Base-by-base conservation (phyloP, 30 jellyfish, hydroid and myxozoan species). In the Aurelia aurita region DNA sequence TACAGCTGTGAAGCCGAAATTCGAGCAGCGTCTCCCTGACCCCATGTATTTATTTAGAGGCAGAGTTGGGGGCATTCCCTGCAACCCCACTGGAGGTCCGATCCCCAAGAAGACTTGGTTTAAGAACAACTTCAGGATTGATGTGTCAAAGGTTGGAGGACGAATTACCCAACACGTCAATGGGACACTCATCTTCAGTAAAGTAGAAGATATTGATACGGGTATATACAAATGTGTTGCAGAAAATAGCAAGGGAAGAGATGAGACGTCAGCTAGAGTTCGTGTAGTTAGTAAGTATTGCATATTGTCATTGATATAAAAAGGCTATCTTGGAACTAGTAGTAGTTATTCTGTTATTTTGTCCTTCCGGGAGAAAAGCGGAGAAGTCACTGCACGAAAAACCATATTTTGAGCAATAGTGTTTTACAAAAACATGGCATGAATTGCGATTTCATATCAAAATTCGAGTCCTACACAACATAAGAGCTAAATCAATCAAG, bases 41-140 rank as follows among this genome's bases (percentile, higher is more conserved):
- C 98, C 98, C 4, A 87, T 87, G 89, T 88, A 87, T 53, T 65
- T 93, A 23, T 93, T 82, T 85, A 87, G 94, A 19, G 90, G 91
- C 14, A 78, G 90, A 19, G 31, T 43, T 12, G 90, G 85, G 60
- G 53, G 67, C 77, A 82, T 93, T 15, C 91, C 83, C 14, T 93
- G 98, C 89, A 62, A 80, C 23, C 97, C 98, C 25, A 26, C 45
- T 19, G 98, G 96, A 26, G 98, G 98, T 14, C 98, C 98, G n/a
- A 69, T 77, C 23, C 98, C 98, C 5, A 87, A 72, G 26, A 83
- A 67, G 81, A 84, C 85, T 9, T 93, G 98, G 98, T 35, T 43
- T 58, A 81, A 74, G 74, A 97, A 93, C 73, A 72, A 72, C 27
- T 58, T 44, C 58, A 54, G 55, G 7, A 61, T 82, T 22, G 85